A percentile compares a stretch with the other conserved stretches of the same genome.
phyloP scores from a whole-genome alignment of 2,797 vertebrate species.

The Cuniculus paca region DNA sequence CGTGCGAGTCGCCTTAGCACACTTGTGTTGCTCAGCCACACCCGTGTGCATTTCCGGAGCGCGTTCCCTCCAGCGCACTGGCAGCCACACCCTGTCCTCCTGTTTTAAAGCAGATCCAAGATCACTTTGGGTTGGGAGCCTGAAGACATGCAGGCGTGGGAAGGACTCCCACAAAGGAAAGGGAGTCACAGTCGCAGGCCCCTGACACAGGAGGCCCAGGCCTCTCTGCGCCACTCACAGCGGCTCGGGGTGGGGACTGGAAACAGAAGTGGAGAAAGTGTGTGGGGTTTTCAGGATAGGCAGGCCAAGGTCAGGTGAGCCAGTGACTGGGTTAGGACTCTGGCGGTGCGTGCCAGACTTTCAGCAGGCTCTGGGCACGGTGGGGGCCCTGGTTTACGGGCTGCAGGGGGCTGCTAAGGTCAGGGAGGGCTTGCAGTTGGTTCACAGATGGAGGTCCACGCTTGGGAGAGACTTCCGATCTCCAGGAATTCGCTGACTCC shows the following conservation, averaged over 20 bases:
- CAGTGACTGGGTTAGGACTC: accelerated
- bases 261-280: not conserved
- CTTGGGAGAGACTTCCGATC: too few relatives aligned
- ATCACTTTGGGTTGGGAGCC: too few relatives aligned
- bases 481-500: not conserved
- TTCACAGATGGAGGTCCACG: not conserved
- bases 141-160: not conserved
- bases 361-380: too few relatives aligned
- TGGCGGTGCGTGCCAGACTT: accelerated
- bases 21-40: not conserved
- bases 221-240: accelerated
- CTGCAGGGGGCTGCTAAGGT: not conserved
- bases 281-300: not conserved
- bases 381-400: too few relatives aligned
- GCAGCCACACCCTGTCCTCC: not conserved
- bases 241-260: not conserved
- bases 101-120: not conserved
- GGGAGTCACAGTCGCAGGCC: not conserved
- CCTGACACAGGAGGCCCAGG: not conserved
- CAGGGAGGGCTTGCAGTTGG: not conserved
- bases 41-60: not conserved
- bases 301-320: accelerated
- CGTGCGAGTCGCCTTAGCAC: too few relatives aligned
- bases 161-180: not conserved
- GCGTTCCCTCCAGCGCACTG: accelerated